Conservation (phyloP, 2,888 invertebrate genomes). For the Diloba caeruleocephala region DNA sequence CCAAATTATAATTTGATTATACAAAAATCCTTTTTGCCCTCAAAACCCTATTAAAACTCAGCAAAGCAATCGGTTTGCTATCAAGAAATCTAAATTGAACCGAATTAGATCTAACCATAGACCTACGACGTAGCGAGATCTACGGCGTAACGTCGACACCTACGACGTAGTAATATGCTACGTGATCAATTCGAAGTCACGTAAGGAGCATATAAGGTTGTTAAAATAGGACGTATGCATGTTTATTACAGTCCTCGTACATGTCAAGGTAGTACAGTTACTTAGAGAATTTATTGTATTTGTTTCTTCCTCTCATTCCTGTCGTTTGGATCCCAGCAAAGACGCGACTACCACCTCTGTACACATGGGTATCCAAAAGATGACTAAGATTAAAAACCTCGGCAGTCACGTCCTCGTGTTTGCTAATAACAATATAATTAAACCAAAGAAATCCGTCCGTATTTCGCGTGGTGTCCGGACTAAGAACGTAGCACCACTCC, state of each 20-base stretch:
- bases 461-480: no score
- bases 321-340: no score
- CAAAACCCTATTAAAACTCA: slow-evolving; percentile 36
- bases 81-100: slow-evolving; percentile 32
- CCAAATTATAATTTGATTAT: slow-evolving; percentile 49
- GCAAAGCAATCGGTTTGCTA: slow-evolving; percentile 25
- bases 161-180: slow-evolving; percentile 53
- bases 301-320: no score
- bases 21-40: slow-evolving; percentile 40
- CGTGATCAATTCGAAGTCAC: slow-evolving; percentile 45
- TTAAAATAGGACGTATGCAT: slow-evolving; percentile 40
- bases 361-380: no score
- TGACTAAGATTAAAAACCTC: no score
- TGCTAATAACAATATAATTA: no score
- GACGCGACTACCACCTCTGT: no score
- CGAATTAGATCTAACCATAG: slow-evolving; percentile 31
- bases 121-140: slow-evolving; percentile 28
- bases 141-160: slow-evolving; percentile 42
- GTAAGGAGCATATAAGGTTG: slow-evolving; percentile 25
- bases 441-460: no score
- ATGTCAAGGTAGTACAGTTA: slow-evolving; percentile 22
- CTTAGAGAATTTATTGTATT: no score
- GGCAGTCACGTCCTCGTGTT: no score
- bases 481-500: no score
- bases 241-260: slow-evolving; percentile 39